These are phyloP conservation scores for zebrafish (Danio rerio) DNA, from an alignment of 2,113 vertebrate genomes.

Conservation along the genomic window GRCz12tu NC_133181.1:36916501-36917000, in stretches of 20 bases:
- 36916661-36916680: not conserved
- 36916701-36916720: not conserved
- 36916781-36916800: not conserved
- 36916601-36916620: not conserved
- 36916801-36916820: not conserved
- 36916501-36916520: too few species aligned
- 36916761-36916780: not conserved
- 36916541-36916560: too few species aligned
- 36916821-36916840: not conserved
- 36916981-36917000: too few species aligned
- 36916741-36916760: not conserved
- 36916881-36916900: not conserved
- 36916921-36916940: too few species aligned
- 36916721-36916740: not conserved
- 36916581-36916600: not conserved
- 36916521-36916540: too few species aligned
- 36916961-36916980: too few species aligned
- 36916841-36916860: not conserved
- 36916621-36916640: not conserved
- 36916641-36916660: not conserved
- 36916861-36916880: not conserved
- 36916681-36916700: slow-evolving; percentile 11
- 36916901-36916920: too few species aligned
- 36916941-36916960: too few species aligned
- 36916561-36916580: not conserved